A percentile compares a stretch with the other conserved stretches of the same genome.
Conservation (phyloP, 2,888 invertebrate species). For the Seira ritae region DNA sequence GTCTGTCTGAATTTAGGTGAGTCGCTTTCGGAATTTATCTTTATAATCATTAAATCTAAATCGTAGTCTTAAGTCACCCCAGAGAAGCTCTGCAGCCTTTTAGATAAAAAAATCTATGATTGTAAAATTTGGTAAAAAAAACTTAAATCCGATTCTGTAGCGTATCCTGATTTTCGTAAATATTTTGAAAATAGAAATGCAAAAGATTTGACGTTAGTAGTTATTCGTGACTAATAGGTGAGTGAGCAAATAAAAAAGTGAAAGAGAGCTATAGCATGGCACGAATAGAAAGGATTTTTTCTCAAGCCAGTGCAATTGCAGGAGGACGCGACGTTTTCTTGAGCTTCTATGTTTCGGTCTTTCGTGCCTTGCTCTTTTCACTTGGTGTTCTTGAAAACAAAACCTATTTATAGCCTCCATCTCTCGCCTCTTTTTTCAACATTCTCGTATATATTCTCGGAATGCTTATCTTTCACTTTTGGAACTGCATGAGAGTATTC, state of each 20-base stretch:
- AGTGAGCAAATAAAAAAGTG: background rate
- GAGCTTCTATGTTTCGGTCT: too few relatives aligned
- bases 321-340: too few relatives aligned
- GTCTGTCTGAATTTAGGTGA: background rate
- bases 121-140: too few relatives aligned
- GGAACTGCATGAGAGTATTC: background rate
- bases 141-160: too few relatives aligned
- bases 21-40: background rate
- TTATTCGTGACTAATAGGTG: background rate
- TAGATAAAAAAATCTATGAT: too few relatives aligned
- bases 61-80: too few relatives aligned
- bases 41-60: background rate
- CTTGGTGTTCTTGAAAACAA: conserved; percentile 62
- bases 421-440: conserved; percentile 31
- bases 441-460: conserved; percentile 52
- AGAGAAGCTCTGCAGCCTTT: too few relatives aligned
- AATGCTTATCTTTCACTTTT: conserved; percentile 32
- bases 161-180: too few relatives aligned
- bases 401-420: conserved; percentile 58
- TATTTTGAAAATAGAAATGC: too few relatives aligned
- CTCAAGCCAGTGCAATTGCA: too few relatives aligned
- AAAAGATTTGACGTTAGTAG: too few relatives aligned
- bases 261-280: background rate
- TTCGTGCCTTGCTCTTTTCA: background rate
- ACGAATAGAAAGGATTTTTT: background rate